phyloP scores from a whole-genome alignment of 2,797 vertebrate species.

The Pangasius mekongensis region DNA sequence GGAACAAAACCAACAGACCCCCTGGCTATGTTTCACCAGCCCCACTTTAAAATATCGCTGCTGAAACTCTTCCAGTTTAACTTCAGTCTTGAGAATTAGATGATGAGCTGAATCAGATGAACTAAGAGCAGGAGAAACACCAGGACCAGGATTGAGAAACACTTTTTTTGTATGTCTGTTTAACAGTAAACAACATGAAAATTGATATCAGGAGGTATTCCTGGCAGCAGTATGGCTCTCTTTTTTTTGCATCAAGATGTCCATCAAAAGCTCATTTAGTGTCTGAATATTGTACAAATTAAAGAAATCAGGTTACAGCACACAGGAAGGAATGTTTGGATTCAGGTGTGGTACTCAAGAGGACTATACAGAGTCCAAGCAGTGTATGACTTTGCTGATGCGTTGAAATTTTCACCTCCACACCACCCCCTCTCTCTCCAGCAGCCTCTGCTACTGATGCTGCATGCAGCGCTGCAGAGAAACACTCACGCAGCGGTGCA shows the following conservation, averaged over 20 bases:
- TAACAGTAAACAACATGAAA: neutral
- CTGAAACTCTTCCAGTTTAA: neutral
- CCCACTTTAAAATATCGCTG: neutral
- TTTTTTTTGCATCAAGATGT: neutral
- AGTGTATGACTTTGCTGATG: constrained; percentile 24
- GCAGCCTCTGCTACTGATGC: constrained; percentile 5
- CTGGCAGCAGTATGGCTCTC: neutral
- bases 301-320: neutral
- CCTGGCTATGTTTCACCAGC: neutral
- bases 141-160: neutral
- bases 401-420: constrained; percentile 8
- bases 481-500: constrained; percentile 17
- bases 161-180: neutral
- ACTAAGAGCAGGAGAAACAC: neutral
- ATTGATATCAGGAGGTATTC: neutral
- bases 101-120: neutral
- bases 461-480: constrained; percentile 26
- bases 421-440: neutral
- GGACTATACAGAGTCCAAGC: constrained; percentile 1
- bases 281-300: neutral
- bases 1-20: neutral
- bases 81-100: neutral
- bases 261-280: neutral
- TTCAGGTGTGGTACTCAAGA: neutral
- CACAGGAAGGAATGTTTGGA: neutral